Evolutionary conservation across 1,140 invertebrate species (phyloP).

Genomic region (Cardiocondyla obscurior): DNA sequence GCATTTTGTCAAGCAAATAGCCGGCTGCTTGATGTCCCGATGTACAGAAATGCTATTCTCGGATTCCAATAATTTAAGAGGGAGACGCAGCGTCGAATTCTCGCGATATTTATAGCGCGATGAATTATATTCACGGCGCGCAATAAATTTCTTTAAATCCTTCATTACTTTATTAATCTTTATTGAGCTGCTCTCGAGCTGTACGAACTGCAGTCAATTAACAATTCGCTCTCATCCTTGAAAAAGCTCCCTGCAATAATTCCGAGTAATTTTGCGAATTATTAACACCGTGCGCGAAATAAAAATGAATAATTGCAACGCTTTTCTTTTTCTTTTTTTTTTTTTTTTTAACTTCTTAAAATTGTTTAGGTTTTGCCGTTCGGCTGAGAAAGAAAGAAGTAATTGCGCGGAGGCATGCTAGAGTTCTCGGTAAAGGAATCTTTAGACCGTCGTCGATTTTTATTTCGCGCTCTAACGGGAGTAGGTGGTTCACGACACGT

Average conservation of each 20-base stretch:
- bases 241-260: not conserved
- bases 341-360: not conserved
- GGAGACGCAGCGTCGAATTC: not conserved
- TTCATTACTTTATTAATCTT: no score
- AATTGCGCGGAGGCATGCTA: not conserved
- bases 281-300: not conserved
- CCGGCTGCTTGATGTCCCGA: conserved; percentile 35
- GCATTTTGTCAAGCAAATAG: conserved; percentile 47
- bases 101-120: not conserved
- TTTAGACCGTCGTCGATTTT: conserved; percentile 25
- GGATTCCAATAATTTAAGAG: conserved; percentile 25
- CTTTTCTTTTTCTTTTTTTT: no score
- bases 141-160: not conserved
- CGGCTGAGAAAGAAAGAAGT: conserved; percentile 15
- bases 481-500: conserved; percentile 23
- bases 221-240: not conserved
- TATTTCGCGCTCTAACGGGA: conserved; percentile 29
- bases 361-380: not conserved
- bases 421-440: conserved; percentile 27
- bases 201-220: not conserved
- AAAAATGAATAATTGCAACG: not conserved
- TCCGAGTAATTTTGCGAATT: not conserved
- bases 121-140: not conserved
- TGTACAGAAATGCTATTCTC: not conserved
- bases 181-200: no score